Evolutionary conservation across 2,797 vertebrate species (phyloP).

Genomic region (Carapus acus): DNA sequence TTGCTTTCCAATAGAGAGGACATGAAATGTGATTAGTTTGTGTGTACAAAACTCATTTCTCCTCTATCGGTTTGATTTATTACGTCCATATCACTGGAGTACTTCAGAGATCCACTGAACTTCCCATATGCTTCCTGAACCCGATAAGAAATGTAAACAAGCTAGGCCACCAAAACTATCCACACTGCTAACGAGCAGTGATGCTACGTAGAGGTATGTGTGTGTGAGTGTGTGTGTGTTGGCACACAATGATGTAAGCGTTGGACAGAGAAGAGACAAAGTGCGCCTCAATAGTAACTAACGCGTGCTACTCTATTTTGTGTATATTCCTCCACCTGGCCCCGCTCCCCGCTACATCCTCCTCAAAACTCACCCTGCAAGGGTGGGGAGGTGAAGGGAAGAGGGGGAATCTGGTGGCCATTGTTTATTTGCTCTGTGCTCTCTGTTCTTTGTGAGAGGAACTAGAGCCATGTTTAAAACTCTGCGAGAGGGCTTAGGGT

Average conservation of each 20-base stretch:
- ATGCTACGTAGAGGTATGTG: conserved; percentile 28
- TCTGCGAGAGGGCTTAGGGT: conserved; percentile 64
- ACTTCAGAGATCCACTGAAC: conserved; percentile 59
- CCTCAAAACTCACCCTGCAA: conserved; percentile 42
- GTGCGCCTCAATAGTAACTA: conserved; percentile 39
- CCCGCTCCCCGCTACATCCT: conserved; percentile 24
- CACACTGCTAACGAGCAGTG: conserved; percentile 36
- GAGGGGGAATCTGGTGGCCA: conserved; percentile 41
- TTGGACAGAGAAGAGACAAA: conserved; percentile 71
- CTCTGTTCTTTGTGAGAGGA: conserved; percentile 57
- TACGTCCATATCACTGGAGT: conserved; percentile 60
- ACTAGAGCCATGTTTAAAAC: conserved; percentile 60
- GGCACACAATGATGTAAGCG: conserved; percentile 66
- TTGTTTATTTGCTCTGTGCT: conserved; percentile 72
- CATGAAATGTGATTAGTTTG: background rate
- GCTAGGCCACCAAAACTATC: conserved; percentile 54
- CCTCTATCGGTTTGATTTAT: conserved; percentile 35
- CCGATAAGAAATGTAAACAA: conserved; percentile 78
- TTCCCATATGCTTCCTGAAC: conserved; percentile 79
- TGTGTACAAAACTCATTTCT: conserved; percentile 16
- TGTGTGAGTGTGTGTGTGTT: conserved; percentile 26
- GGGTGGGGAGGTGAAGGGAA: conserved; percentile 43
- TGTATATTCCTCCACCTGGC: background rate
- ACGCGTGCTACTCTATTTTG: conserved; percentile 4
- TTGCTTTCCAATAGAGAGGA: background rate